Base-by-base conservation (phyloP, 2,888 invertebrate genomes). In the Archips crataeganus region DNA sequence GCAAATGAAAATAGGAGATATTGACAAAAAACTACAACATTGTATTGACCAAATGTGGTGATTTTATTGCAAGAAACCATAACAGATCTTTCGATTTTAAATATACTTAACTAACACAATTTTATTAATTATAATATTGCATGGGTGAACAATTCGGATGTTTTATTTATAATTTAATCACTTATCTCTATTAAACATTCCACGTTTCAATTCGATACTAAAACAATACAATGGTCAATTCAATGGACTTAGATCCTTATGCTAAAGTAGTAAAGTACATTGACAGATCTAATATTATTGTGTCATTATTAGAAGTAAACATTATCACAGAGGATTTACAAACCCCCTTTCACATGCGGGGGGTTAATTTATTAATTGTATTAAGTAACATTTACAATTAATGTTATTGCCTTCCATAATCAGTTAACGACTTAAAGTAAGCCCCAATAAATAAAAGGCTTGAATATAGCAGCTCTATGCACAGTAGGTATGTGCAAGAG, bases 31-130 rank as follows among this genome's bases (percentile, higher is more conserved):
- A 76, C 82, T 93, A 59, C 81, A 88, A 77, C 77, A 79, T 76
- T 94, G 94, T 82, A 88, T 93, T 75, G 90, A 91, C 79, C 87
- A 90, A 89, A 88, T 93, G 87, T 84, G 84, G 78, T 79, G 74
- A 74, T 78, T 79, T 77, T 77, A 77, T 80, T 79, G 77, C 78
- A 77, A 76, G 70, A 76, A 79, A 75, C 76, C 64, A 79, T 77
- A 79, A 83, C 84, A 84, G 83, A 83, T 83, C 81, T 77, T 77
- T 74, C 54, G 72, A 77, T 76, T 74, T 60, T 63, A 77, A 73
- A 61, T 73, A 74, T 54, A 71, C 32, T 70, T 75, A 61, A 57
- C 62, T 36, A 45, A 73, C 70, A 69, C 45, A 63, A 23, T 23
- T 39, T 51, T 47, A 11, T 51, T 54, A 63, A 23, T 23, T 39